Percentiles rank a stretch among this genome's conserved stretches.
Evolutionary conservation across 2,888 invertebrate genomes (phyloP).

Genomic region (Pogonocherus hispidulus): DNA sequence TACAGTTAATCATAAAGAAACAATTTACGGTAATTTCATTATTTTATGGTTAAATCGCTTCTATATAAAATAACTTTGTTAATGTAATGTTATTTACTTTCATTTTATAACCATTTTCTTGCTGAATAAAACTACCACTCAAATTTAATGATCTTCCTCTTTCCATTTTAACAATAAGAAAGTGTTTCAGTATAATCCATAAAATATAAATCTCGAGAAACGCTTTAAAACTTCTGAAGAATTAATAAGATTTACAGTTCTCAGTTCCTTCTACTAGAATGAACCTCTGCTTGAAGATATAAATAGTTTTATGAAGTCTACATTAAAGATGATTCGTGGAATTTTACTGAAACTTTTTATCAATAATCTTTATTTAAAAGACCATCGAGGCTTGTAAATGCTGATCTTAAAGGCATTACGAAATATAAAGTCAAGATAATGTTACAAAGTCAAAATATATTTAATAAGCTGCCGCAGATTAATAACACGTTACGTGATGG

Average conservation of each 20-base stretch:
- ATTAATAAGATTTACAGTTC: background rate
- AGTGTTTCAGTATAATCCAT: background rate
- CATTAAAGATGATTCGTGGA: background rate
- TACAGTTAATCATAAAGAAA: too few species aligned
- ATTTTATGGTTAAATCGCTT: too few species aligned
- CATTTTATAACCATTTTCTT: too few species aligned
- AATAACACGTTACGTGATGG: too few species aligned
- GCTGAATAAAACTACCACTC: background rate
- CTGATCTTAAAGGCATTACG: background rate
- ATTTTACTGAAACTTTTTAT: background rate
- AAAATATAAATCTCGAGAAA: background rate
- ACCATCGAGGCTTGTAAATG: background rate
- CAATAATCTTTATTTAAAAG: background rate
- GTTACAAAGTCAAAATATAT: too few species aligned
- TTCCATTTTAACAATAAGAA: background rate
- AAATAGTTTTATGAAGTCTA: constrained; percentile 1
- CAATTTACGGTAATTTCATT: too few species aligned
- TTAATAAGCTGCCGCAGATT: too few species aligned
- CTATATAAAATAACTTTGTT: too few species aligned
- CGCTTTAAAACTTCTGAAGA: constrained; percentile 2
- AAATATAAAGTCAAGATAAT: background rate
- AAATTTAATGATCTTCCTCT: background rate
- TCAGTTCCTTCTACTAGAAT: background rate
- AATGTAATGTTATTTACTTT: too few species aligned
- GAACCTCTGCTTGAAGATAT: background rate